These are phyloP conservation scores for Sylvietta virens DNA, from an alignment of 2,113 vertebrate genomes.

Conservation along the genomic window DNA sequence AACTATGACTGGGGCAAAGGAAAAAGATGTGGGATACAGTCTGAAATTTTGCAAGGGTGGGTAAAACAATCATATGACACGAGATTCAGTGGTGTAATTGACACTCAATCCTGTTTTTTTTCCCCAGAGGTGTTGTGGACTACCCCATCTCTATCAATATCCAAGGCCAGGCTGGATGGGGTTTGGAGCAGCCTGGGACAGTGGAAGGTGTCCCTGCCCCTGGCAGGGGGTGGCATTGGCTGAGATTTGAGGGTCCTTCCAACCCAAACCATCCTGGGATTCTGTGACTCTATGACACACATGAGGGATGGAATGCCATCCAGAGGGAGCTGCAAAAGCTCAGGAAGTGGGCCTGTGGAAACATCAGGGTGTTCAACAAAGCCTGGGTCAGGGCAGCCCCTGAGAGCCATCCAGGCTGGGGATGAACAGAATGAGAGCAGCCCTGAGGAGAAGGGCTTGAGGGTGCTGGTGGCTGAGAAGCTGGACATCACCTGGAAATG, in stretches of 20 bases:
- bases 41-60: neutral
- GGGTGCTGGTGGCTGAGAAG: too few relatives aligned
- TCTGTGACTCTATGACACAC: fast-evolving
- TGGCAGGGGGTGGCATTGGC: fast-evolving
- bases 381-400: neutral
- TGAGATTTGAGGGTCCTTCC: neutral
- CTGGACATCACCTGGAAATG: neutral
- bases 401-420: neutral
- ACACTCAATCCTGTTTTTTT: too few relatives aligned
- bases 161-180: fast-evolving
- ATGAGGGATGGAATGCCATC: neutral
- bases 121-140: too few relatives aligned
- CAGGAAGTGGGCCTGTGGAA: too few relatives aligned
- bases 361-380: neutral
- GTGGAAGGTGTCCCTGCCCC: neutral
- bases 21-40: neutral
- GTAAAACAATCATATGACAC: neutral
- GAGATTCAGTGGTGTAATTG: fast-evolving
- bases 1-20: neutral
- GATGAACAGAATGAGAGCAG: neutral
- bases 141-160: too few relatives aligned
- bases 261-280: neutral
- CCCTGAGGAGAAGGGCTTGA: neutral
- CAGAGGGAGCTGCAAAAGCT: neutral
- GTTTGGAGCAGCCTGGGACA: neutral